phyloP scores from a whole-genome alignment of 2,888 invertebrate genomes.

The Trimorus sp. region DNA sequence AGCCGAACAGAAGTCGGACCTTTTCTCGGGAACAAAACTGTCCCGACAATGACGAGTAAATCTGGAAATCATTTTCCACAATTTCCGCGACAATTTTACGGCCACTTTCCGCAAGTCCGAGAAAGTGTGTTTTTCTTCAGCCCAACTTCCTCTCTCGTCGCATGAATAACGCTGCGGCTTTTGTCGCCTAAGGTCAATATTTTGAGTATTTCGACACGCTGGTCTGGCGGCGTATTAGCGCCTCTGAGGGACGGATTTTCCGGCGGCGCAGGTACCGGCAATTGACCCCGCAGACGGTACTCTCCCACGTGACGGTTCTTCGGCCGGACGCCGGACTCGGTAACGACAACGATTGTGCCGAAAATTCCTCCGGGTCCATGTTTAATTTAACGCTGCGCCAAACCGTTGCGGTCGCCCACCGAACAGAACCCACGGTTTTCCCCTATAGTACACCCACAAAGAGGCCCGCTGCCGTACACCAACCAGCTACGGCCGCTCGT shows the following conservation, averaged over 20 bases:
- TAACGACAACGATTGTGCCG: conserved; percentile 68
- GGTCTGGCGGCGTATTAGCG: conserved; percentile 60
- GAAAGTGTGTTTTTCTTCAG: conserved; percentile 26
- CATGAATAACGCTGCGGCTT: conserved; percentile 51
- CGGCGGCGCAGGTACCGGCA: conserved; percentile 67
- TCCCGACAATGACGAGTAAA: conserved; percentile 1
- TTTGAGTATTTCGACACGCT: conserved; percentile 70
- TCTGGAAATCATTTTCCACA: conserved; percentile 40
- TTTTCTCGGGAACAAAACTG: too few relatives aligned
- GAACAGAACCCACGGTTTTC: conserved; percentile 27
- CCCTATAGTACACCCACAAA: conserved; percentile 11
- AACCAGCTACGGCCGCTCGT: too few relatives aligned
- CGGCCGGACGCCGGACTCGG: conserved; percentile 38
- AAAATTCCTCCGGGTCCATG: conserved; percentile 68
- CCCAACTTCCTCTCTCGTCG: background rate
- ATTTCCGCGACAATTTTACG: conserved; percentile 47
- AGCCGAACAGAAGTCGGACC: too few relatives aligned
- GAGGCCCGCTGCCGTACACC: too few relatives aligned
- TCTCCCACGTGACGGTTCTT: conserved; percentile 53
- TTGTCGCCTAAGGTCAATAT: conserved; percentile 68
- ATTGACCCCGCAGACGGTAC: conserved; percentile 66
- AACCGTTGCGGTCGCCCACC: conserved; percentile 57
- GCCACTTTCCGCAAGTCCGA: conserved; percentile 48
- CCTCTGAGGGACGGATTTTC: conserved; percentile 65
- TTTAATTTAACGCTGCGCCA: conserved; percentile 66